Percentiles rank a stretch among this genome's conserved stretches.
Evolutionary conservation across 2,113 vertebrate species (phyloP).

Genomic region (Mola mola): DNA sequence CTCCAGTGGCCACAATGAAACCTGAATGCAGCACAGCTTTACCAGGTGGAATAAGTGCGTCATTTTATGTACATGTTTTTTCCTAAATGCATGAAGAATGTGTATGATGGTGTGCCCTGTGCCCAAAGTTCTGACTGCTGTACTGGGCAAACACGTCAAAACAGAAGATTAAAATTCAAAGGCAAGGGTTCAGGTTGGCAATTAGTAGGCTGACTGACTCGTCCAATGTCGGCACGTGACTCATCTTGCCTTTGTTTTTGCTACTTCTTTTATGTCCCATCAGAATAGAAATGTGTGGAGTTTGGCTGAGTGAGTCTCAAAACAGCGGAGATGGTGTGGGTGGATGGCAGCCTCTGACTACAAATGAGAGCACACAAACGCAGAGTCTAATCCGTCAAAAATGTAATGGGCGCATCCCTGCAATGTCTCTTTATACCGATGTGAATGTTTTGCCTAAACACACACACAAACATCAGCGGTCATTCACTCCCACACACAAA

Average conservation of each 20-base stretch:
- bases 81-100: background rate
- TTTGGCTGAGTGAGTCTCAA: conserved; percentile 42
- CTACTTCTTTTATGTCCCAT: conserved; percentile 6
- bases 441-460: background rate
- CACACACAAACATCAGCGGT: background rate
- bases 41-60: too few species aligned
- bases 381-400: conserved; percentile 50
- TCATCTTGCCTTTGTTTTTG: conserved; percentile 36
- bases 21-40: too few species aligned
- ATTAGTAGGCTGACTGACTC: conserved; percentile 50
- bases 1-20: too few species aligned
- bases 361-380: conserved; percentile 69
- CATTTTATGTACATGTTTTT: too few species aligned
- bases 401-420: conserved; percentile 47
- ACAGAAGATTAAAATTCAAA: conserved; percentile 48
- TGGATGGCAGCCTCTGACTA: conserved; percentile 66
- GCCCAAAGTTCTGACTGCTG: conserved; percentile 10
- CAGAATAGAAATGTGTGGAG: conserved; percentile 23
- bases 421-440: conserved; percentile 19
- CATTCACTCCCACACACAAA: conserved; percentile 6
- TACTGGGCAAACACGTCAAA: conserved; percentile 39
- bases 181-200: conserved; percentile 24
- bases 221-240: conserved; percentile 16
- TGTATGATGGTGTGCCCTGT: background rate
- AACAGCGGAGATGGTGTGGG: conserved; percentile 54